Conservation (phyloP, 1,140 invertebrate genomes). For the Cotesia typhae region DNA sequence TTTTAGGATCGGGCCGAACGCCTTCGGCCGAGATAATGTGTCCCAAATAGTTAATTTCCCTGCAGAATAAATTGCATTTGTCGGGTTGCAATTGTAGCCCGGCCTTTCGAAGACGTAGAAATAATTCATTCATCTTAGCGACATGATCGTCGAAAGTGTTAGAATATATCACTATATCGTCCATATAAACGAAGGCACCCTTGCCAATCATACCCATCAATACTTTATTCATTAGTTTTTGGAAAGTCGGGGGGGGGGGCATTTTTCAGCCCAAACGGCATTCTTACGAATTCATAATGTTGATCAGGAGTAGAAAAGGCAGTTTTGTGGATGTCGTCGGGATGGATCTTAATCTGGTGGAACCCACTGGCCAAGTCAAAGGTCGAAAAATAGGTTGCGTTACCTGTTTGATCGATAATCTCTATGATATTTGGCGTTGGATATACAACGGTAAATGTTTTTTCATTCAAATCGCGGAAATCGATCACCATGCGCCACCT, state of each 20-base stretch:
- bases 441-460: no score
- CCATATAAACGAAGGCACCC: no score
- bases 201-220: conserved; percentile 38
- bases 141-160: no score
- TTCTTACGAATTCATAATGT: conserved; percentile 47
- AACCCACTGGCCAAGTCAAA: conserved; percentile 7
- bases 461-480: no score
- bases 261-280: conserved; percentile 54
- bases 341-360: not conserved
- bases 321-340: conserved; percentile 36
- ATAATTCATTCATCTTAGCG: no score
- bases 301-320: conserved; percentile 51
- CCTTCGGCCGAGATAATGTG: no score
- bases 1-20: no score
- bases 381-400: not conserved
- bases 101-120: no score
- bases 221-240: conserved; percentile 48
- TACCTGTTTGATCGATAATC: conserved; percentile 7
- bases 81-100: no score
- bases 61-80: no score
- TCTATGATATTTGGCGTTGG: conserved; percentile 45
- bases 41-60: no score
- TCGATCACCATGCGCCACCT: conserved; percentile 39
- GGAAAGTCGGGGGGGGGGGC: conserved; percentile 49
- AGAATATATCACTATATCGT: no score